A percentile compares a stretch with the other conserved stretches of the same genome.
phyloP scores from a whole-genome alignment of 2,113 vertebrate genomes.

The Antennarius striatus region DNA sequence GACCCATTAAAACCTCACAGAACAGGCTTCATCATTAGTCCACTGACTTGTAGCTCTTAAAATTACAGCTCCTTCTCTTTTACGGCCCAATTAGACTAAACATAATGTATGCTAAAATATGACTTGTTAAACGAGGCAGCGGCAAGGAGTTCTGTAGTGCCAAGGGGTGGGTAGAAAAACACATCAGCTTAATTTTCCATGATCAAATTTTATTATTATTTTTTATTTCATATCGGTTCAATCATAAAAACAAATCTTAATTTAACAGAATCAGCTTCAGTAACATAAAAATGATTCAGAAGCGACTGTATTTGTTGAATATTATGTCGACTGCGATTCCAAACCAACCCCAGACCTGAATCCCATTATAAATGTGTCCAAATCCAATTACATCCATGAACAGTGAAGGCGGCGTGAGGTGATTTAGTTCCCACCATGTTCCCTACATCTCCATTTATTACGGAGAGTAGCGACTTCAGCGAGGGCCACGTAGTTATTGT shows the following conservation, averaged over 20 bases:
- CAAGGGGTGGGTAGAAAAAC: too few species aligned
- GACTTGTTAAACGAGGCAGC: constrained; percentile 6
- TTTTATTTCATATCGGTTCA: too few species aligned
- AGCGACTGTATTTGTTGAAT: too few species aligned
- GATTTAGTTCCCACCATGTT: background rate
- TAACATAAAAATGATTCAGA: too few species aligned
- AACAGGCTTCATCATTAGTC: constrained; percentile 9
- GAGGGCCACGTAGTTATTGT: constrained; percentile 21
- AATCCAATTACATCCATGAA: background rate
- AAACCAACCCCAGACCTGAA: too few species aligned
- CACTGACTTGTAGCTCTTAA: constrained; percentile 25
- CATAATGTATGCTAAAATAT: constrained; percentile 31
- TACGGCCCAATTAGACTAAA: constrained; percentile 26
- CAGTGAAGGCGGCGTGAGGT: background rate
- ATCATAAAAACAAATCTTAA: too few species aligned
- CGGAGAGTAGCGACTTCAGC: constrained; percentile 10
- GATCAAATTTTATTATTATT: background rate
- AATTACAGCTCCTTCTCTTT: constrained; percentile 27
- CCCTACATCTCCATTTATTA: constrained; percentile 5
- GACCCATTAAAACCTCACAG: constrained; percentile 7
- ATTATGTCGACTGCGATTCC: too few species aligned
- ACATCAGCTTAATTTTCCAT: background rate
- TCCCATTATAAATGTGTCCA: background rate
- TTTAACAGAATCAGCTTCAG: too few species aligned
- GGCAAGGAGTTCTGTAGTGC: too few species aligned